Evolutionary conservation across 2,113 vertebrate genomes (phyloP).

Genomic region (Nibea coibor): DNA sequence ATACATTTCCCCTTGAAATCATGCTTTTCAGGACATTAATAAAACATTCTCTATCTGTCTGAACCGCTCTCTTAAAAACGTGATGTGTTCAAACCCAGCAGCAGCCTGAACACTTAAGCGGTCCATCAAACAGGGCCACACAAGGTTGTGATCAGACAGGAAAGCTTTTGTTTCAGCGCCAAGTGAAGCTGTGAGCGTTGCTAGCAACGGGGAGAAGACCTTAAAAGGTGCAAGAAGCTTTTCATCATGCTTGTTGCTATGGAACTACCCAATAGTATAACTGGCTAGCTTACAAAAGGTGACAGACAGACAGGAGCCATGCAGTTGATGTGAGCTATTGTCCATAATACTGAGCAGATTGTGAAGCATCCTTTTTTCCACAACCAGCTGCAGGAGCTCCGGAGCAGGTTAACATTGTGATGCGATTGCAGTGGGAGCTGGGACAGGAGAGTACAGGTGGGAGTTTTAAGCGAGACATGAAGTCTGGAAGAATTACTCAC

Average conservation of each 20-base stretch:
- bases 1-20: not conserved
- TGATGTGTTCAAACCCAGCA: not conserved
- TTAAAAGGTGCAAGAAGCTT: constrained; percentile 37
- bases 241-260: constrained; percentile 44
- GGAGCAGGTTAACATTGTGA: not conserved
- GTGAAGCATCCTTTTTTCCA: no score
- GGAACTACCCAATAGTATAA: constrained; percentile 3
- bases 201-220: constrained; percentile 19
- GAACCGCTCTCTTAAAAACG: not conserved
- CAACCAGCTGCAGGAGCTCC: no score
- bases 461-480: not conserved
- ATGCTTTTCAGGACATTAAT: not conserved
- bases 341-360: no score
- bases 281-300: not conserved
- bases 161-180: constrained; percentile 42
- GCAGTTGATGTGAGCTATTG: no score
- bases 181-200: constrained; percentile 4
- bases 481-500: not conserved
- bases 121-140: constrained; percentile 25
- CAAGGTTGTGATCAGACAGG: constrained; percentile 20
- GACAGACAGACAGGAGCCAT: no score
- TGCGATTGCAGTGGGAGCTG: not conserved
- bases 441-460: not conserved
- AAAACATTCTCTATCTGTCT: not conserved
- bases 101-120: not conserved